phyloP scores from a whole-genome alignment of 2,888 invertebrate species.

The Apamea sordens region DNA sequence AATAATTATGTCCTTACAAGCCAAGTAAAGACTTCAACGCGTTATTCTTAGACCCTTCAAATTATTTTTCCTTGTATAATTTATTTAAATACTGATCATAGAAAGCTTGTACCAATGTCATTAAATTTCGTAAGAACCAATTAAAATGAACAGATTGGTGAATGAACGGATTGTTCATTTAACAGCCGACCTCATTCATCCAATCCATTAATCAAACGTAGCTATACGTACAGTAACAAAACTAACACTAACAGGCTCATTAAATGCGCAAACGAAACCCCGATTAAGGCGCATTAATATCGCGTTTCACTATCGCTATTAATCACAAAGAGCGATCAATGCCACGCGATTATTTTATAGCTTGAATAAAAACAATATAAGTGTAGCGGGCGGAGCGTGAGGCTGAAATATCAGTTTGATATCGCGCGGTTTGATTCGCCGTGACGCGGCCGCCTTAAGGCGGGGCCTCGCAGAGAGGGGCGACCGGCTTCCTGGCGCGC shows the following conservation, averaged over 20 bases:
- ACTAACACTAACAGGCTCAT: slow-evolving; percentile 71
- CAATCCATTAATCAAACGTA: slow-evolving; percentile 62
- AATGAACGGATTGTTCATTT: slow-evolving; percentile 62
- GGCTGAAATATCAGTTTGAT: slow-evolving; percentile 89
- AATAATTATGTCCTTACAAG: slow-evolving; percentile 30
- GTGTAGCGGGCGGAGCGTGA: slow-evolving; percentile 85
- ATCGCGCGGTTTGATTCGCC: slow-evolving; percentile 88
- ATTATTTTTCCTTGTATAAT: not conserved
- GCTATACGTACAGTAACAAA: slow-evolving; percentile 56
- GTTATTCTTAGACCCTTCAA: slow-evolving; percentile 41
- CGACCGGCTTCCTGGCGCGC: slow-evolving; percentile 70
- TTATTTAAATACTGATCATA: slow-evolving; percentile 20
- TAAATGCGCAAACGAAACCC: slow-evolving; percentile 69
- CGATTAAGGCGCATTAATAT: slow-evolving; percentile 70
- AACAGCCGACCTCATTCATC: slow-evolving; percentile 63
- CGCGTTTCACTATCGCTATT: slow-evolving; percentile 75
- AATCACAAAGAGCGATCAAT: slow-evolving; percentile 78
- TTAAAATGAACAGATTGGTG: slow-evolving; percentile 57
- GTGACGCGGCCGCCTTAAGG: slow-evolving; percentile 86
- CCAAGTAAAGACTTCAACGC: slow-evolving; percentile 78
- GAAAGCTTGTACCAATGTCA: slow-evolving; percentile 30
- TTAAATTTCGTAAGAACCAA: slow-evolving; percentile 51
- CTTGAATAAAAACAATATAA: slow-evolving; percentile 89
- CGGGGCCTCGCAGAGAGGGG: slow-evolving; percentile 84
- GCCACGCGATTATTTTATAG: slow-evolving; percentile 86